A percentile compares a stretch with the other conserved stretches of the same genome.
Evolutionary conservation across 2,888 invertebrate genomes (phyloP).

Genomic region (Drosophila histrio): DNA sequence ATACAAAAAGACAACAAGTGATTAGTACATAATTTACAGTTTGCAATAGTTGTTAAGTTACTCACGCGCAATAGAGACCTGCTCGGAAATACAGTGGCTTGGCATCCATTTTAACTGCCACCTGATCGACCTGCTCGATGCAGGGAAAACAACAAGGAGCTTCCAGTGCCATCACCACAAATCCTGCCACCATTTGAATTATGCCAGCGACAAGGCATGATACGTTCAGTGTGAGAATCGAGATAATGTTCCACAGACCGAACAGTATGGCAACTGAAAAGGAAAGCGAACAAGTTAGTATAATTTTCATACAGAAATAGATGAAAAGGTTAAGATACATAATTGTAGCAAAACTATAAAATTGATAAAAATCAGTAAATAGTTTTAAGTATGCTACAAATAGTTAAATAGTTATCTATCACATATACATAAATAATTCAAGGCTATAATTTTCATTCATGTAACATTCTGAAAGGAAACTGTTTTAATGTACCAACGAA

Average conservation of each 20-base stretch:
- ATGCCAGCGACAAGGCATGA: slow-evolving; percentile 91
- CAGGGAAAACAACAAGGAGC: slow-evolving; percentile 99
- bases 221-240: slow-evolving; percentile 87
- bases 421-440: too few species aligned
- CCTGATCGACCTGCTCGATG: slow-evolving; percentile 95
- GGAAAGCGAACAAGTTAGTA: too few species aligned
- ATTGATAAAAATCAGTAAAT: too few species aligned
- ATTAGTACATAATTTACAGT: not conserved
- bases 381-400: too few species aligned
- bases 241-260: slow-evolving; percentile 90
- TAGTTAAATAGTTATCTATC: too few species aligned
- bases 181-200: slow-evolving; percentile 95
- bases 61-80: slow-evolving; percentile 93
- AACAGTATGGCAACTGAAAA: slow-evolving; percentile 92
- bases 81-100: slow-evolving; percentile 96
- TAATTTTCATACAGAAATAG: too few species aligned
- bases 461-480: too few species aligned
- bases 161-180: slow-evolving; percentile 94
- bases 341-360: too few species aligned
- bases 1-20: not conserved
- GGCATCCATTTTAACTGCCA: slow-evolving; percentile 92
- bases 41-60: slow-evolving; percentile 61
- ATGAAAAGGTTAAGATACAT: too few species aligned
- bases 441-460: too few species aligned
- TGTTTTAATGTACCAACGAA: too few species aligned